A percentile compares a stretch with the other conserved stretches of the same genome.
Conservation (phyloP, 1,140 invertebrate species). For the Drosophila asahinai region DNA sequence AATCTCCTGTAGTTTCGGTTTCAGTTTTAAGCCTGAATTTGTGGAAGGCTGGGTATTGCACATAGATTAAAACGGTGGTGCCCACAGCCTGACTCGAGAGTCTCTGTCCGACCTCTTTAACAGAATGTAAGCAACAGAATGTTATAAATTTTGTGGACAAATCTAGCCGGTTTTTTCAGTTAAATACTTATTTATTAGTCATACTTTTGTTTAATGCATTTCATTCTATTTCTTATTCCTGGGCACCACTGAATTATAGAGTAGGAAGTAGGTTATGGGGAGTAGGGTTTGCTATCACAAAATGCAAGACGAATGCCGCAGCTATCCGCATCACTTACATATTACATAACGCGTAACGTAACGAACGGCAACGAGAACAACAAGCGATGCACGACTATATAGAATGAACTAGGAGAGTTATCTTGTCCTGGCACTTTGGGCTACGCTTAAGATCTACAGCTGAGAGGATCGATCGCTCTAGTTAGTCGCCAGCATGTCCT, state of each 20-base stretch:
- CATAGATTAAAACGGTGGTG: background rate
- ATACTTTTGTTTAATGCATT: too few species aligned
- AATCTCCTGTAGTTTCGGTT: constrained; percentile 7
- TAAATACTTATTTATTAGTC: too few species aligned
- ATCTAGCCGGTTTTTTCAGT: too few species aligned
- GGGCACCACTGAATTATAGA: too few species aligned
- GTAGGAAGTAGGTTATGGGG: background rate
- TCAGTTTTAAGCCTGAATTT: background rate
- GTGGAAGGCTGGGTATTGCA: background rate
- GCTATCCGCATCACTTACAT: constrained; percentile 22
- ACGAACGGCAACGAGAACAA: constrained; percentile 28
- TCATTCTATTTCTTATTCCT: too few species aligned
- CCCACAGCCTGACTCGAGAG: too few species aligned
- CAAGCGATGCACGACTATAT: constrained; percentile 29
- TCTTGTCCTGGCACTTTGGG: constrained; percentile 69
- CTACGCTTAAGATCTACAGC: constrained; percentile 28
- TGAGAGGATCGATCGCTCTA: background rate
- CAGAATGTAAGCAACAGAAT: too few species aligned
- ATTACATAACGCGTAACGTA: constrained; percentile 48
- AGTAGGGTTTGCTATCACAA: constrained; percentile 34
- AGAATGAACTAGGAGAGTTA: constrained; percentile 60
- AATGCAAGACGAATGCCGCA: constrained; percentile 22
- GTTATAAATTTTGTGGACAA: background rate
- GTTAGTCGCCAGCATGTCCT: constrained; percentile 72
- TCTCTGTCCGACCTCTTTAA: too few species aligned